A percentile compares a stretch with the other conserved stretches of the same genome.
phyloP scores from a whole-genome alignment of 2,113 vertebrate species.

The Xerus inauris region DNA sequence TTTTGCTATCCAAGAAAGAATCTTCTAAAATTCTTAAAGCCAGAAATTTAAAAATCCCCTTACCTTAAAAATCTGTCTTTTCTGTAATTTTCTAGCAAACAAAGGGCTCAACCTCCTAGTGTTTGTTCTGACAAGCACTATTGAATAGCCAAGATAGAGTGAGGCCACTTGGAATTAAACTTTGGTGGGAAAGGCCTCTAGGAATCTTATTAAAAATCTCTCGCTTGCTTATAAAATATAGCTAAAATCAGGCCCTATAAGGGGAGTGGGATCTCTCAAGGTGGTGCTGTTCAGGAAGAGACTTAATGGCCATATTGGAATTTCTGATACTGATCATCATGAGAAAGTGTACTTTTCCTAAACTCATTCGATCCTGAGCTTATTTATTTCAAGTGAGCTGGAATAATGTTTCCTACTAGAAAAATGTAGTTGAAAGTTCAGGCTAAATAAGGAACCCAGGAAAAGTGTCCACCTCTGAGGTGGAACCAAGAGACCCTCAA shows the following conservation, averaged over 20 bases:
- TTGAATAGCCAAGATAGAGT: background rate
- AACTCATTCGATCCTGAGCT: background rate
- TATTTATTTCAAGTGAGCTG: background rate
- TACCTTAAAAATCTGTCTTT: background rate
- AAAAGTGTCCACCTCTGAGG: background rate
- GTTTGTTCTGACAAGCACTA: background rate
- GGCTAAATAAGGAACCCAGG: background rate
- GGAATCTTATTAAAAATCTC: background rate
- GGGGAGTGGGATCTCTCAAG: background rate
- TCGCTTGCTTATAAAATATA: background rate
- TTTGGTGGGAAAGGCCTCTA: background rate
- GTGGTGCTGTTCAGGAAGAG: background rate
- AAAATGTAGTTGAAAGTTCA: background rate
- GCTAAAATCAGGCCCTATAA: background rate
- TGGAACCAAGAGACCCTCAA: background rate
- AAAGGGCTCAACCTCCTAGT: background rate
- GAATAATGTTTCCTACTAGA: background rate
- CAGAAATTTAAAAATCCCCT: background rate
- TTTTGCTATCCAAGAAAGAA: background rate
- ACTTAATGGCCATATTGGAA: too few relatives aligned
- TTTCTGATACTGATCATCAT: background rate
- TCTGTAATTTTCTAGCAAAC: background rate
- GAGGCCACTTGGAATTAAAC: background rate
- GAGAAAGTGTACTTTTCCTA: background rate
- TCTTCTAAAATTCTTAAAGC: background rate